phyloP scores from a whole-genome alignment of 2,888 invertebrate genomes.

The Terebella lapidaria region DNA sequence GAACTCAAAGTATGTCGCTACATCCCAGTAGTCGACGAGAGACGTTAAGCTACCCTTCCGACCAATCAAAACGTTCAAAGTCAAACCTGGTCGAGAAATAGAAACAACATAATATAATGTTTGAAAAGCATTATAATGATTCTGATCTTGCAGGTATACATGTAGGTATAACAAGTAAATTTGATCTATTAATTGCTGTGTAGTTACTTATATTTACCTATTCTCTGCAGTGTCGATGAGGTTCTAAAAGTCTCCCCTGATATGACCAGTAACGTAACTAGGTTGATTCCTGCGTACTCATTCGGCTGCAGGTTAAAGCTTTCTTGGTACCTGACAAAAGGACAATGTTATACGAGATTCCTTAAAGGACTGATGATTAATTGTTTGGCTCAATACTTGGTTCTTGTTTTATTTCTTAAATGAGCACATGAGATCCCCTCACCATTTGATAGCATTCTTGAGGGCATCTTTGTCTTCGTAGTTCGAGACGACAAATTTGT shows the following conservation, averaged over 20 bases:
- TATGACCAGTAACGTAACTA: constrained; percentile 93
- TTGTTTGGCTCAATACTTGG: too few relatives aligned
- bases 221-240: constrained; percentile 54
- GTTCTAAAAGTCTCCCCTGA: constrained; percentile 87
- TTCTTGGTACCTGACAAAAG: constrained; percentile 69
- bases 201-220: constrained; percentile 62
- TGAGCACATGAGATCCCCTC: too few relatives aligned
- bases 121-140: not conserved
- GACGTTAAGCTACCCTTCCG: constrained; percentile 92
- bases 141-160: too few relatives aligned
- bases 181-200: not conserved
- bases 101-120: not conserved
- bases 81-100: constrained; percentile 64
- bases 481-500: constrained; percentile 90
- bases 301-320: constrained; percentile 96
- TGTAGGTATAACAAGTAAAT: not conserved
- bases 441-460: constrained; percentile 90
- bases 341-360: too few relatives aligned
- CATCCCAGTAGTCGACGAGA: constrained; percentile 94
- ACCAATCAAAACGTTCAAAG: constrained; percentile 93
- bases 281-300: constrained; percentile 97
- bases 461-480: constrained; percentile 83
- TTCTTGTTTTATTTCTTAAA: too few relatives aligned
- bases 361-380: not conserved
- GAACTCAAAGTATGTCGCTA: constrained; percentile 97